Base-by-base conservation (phyloP, 1,140 invertebrate genomes). In the Leptonema lineaticorne region DNA sequence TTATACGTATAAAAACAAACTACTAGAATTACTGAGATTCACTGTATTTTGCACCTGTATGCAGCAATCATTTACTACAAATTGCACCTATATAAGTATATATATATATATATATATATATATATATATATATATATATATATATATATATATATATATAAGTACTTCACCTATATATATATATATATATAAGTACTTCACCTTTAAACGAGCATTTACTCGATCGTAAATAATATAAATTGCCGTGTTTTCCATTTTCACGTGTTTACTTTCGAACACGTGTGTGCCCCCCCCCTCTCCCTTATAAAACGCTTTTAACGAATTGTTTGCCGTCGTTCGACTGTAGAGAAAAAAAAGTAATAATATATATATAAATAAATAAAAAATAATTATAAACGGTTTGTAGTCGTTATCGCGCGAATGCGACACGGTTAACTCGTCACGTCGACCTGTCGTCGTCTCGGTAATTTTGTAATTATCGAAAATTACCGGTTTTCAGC, bases 141-240 rank as follows among this genome's bases (percentile, higher is more conserved):
- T 33, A 11, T 33, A 33, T 33, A 11, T 33, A 33, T 11, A 6
- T 33, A 33, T 33, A 33, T 33, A 11, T 33, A 33, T 16, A 41
- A 41, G 37, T 41, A 41, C 16, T 41, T 11, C 9, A 41, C 37
- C 37, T n/a, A n/a, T n/a, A n/a, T n/a, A n/a, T n/a, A n/a, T n/a
- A n/a, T n/a, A n/a, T n/a, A n/a, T n/a, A n/a, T 53, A 53, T 8
- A 7, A 24, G 9, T 50, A 50, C 11, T 53, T 11, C 22, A 26
- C 22, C 27, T 24, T 53, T 26, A 53, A 53, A 53, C 46, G 16
- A 22, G 14, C 46, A 18, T 48, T 48, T 48, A 53, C 50, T 9
- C 50, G 50, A 53, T 53, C 50, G 50, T 53, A 53, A 53, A 53
- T 53, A 53, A 26, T 53, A 53, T 24, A 53, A 7, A 53, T 53